Percentiles rank a stretch among this genome's conserved stretches.
phyloP scores from a whole-genome alignment of 2,888 invertebrate genomes.

The Eristalis intricaria region DNA sequence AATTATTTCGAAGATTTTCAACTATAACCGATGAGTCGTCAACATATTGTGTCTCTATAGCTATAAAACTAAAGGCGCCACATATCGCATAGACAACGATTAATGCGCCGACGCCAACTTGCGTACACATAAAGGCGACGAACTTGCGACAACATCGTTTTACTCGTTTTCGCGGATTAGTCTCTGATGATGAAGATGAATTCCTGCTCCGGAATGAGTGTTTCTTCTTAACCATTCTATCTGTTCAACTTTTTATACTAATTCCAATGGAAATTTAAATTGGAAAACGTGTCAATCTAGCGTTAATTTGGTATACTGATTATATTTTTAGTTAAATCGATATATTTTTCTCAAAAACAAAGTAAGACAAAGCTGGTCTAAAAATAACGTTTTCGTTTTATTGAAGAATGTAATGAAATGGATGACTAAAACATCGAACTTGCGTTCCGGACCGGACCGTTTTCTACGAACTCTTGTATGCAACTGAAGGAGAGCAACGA shows the following conservation, averaged over 20 bases:
- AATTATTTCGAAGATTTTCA: slow-evolving; percentile 83
- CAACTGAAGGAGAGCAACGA: slow-evolving; percentile 48
- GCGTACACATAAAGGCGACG: slow-evolving; percentile 95
- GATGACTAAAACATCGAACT: slow-evolving; percentile 13
- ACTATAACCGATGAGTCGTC: slow-evolving; percentile 83
- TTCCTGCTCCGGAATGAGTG: slow-evolving; percentile 85
- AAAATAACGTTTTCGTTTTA: slow-evolving; percentile 54
- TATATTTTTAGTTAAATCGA: slow-evolving; percentile 40
- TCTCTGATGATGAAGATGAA: slow-evolving; percentile 85
- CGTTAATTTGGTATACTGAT: not conserved
- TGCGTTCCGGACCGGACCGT: not conserved
- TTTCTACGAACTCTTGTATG: slow-evolving; percentile 44
- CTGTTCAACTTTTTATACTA: not conserved
- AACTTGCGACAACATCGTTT: slow-evolving; percentile 93
- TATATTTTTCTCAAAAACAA: slow-evolving; percentile 16
- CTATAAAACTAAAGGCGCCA: slow-evolving; percentile 91
- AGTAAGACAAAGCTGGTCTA: slow-evolving; percentile 36
- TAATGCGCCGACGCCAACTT: slow-evolving; percentile 93
- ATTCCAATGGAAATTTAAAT: not conserved
- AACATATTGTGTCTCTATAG: slow-evolving; percentile 86
- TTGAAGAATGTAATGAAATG: not conserved
- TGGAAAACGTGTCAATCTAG: not conserved
- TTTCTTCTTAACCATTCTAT: slow-evolving; percentile 77
- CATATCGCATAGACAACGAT: slow-evolving; percentile 93
- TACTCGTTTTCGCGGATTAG: slow-evolving; percentile 88